Conservation (phyloP, 2,113 vertebrate genomes). For the Morone saxatilis region DNA sequence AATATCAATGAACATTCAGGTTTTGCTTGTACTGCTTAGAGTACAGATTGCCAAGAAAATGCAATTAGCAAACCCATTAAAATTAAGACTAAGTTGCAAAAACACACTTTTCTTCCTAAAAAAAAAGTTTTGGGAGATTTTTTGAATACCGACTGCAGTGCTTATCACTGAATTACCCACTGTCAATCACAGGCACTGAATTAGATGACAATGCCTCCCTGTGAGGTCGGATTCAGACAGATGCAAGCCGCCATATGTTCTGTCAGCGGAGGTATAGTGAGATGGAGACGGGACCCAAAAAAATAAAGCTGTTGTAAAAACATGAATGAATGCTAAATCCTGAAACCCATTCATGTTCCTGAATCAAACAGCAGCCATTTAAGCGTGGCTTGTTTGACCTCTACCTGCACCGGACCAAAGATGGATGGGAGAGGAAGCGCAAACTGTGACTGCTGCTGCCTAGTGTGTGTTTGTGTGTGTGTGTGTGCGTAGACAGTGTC, state of each 20-base stretch:
- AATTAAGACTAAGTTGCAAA: too few relatives aligned
- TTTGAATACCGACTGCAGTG: too few relatives aligned
- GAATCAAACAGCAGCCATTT: slow-evolving; percentile 19
- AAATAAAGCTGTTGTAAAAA: slow-evolving; percentile 20
- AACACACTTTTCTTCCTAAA: too few relatives aligned
- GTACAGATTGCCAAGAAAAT: too few relatives aligned
- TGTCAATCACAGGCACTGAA: too few relatives aligned
- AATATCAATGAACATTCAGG: too few relatives aligned
- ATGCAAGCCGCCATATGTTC: slow-evolving; percentile 28
- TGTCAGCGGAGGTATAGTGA: slow-evolving; percentile 7
- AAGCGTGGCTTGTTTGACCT: slow-evolving; percentile 38
- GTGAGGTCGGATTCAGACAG: background rate
- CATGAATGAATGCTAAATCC: slow-evolving; percentile 37
- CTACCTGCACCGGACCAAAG: slow-evolving; percentile 29
- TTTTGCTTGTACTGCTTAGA: too few relatives aligned
- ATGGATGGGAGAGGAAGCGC: slow-evolving; percentile 17
- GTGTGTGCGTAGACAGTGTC: background rate
- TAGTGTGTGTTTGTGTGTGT: slow-evolving; percentile 4
- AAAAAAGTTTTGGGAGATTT: too few relatives aligned
- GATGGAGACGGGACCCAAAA: background rate
- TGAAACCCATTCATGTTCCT: slow-evolving; percentile 19
- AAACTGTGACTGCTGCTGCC: background rate
- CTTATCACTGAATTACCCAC: too few relatives aligned
- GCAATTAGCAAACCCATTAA: too few relatives aligned
- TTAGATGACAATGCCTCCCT: too few relatives aligned